Conservation (phyloP, 2,113 vertebrate species). For the Oryzias curvinotus region DNA sequence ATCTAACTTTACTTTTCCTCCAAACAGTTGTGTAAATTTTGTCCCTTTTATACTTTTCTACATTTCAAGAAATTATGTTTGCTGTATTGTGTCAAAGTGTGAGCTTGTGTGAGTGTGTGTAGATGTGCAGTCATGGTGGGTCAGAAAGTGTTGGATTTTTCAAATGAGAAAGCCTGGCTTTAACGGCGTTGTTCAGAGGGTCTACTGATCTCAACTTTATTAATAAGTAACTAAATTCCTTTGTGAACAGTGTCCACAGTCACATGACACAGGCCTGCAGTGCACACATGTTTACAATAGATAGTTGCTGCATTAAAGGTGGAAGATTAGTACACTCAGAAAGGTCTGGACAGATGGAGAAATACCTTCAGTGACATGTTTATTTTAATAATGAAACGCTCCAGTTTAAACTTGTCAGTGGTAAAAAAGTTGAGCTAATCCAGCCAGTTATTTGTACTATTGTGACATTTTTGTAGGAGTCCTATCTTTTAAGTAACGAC, state of each 20-base stretch:
- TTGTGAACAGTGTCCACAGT: conserved; percentile 56
- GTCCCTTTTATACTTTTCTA: background rate
- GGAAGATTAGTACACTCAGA: conserved; percentile 10
- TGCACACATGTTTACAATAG: conserved; percentile 16
- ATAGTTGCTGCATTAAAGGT: background rate
- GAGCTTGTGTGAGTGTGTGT: background rate
- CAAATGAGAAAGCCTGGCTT: too few relatives aligned
- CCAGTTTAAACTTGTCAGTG: background rate
- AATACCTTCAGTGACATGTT: conserved; percentile 20
- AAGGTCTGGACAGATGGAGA: conserved; percentile 2
- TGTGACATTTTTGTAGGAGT: conserved; percentile 9
- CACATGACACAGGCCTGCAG: conserved; percentile 46
- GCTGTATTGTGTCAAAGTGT: background rate
- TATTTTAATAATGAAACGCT: conserved; percentile 12
- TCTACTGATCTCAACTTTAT: conserved; percentile 55
- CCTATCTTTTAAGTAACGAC: conserved; percentile 19
- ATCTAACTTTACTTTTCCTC: conserved; percentile 1
- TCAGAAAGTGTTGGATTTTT: too few relatives aligned
- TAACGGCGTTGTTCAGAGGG: conserved; percentile 11
- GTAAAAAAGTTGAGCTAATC: conserved; percentile 2
- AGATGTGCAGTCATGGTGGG: conserved; percentile 1
- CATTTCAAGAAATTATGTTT: conserved; percentile 12
- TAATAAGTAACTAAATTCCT: conserved; percentile 69
- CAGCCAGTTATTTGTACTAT: conserved; percentile 16
- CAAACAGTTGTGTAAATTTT: conserved; percentile 6